Base-by-base conservation (phyloP, 2,113 vertebrate species). In the Hypocryptadius cinnamomeus region DNA sequence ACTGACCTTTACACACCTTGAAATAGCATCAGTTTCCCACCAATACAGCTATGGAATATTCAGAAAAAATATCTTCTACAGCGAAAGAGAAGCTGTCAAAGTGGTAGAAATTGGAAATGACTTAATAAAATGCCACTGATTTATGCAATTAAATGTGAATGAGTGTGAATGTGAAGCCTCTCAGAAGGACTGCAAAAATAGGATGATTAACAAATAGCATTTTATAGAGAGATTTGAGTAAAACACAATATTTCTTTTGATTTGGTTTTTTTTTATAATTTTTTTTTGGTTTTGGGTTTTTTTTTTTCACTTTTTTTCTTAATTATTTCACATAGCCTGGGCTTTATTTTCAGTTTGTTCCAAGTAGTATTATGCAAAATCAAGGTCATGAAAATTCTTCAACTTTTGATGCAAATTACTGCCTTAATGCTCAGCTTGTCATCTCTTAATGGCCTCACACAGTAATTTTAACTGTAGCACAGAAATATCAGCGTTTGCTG, bases 211-310 rank as follows among this genome's bases (percentile, higher is more conserved):
- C 7, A 83, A 84, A 15, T 19, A 78, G 1, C 7, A 28, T 48
- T 77, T 42, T 64, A 28, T 27, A 37, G 23, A 23, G 9, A 53
- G 3, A 60, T 8, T 27, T 63, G 19, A 57, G 8, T 60, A 57
- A 73, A 79, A 50, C 3, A 39, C 3, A 9, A 15, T 30, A 18
- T 54, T 74, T 6, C 2, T 8, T 51, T 45, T 21, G 23, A 7
- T 7, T 31, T 31, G 5, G 8, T 20, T 28, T 27, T 61, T 22
- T n/a, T 9, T 42, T 63, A 22, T 5, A 9, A 22, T 25, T 56
- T 19, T 11, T 9, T 57, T 56, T 33, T 22, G n/a, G n/a, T n/a
- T n/a, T 10, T 22, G 8, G 31, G 2, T 0, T 13, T 24, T 19
- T 37, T 57, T 19, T 37, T 57, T 18, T 7, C 4, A 19, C 20